Evolutionary conservation across 1,140 invertebrate genomes (phyloP), one percentile per base, ranked within the genome.

Genomic region (Daktulosphaira vitifoliae): DNA sequence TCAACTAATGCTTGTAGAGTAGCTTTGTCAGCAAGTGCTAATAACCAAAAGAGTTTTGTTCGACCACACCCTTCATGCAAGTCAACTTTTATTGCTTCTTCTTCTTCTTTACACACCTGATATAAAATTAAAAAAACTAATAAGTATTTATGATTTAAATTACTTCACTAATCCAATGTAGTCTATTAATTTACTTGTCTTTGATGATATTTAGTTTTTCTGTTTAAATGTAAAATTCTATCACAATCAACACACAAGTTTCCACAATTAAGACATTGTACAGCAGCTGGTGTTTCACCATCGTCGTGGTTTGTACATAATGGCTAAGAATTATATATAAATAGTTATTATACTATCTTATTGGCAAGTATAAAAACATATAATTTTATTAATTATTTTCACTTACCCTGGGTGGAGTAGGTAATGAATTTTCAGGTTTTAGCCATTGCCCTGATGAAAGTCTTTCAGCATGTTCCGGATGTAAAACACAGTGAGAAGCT

Each of bases 231-330:
- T 5, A 99, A 77, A 72, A 95, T 90, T 23, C 92, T 80, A 76
- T 98, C 95, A 76, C 96, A 99, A 72, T 98, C 96, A 1, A 88
- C 85, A 75, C 96, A 99, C 13, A 97, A 78, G 69, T 93, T 90
- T 3, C 91, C 92, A 74, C 96, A 99, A 7, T 82, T 79, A 65
- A 85, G 86, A 74, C 96, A 99, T 65, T 90, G 86, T 49, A 98
- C 92, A 44, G 96, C 90, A 1, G 95, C 95, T 1, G 85, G 80
- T 0, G 95, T 99, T 72, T 92, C 86, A 1, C 91, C 90, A 74
- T 99, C 96, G 73, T 99, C 96, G 74, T 99, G 96, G 76, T 99
- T 99, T 52, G 82, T 87, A 77, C 96, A 99, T 29, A 87, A 86
- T 6, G 87, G 87, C 82, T 86, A 72, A 23, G 74, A 72, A 56